Evolutionary conservation across 2,888 invertebrate species (phyloP), one percentile per base, ranked within the genome.

Genomic region (Parthenolecanium corni): DNA sequence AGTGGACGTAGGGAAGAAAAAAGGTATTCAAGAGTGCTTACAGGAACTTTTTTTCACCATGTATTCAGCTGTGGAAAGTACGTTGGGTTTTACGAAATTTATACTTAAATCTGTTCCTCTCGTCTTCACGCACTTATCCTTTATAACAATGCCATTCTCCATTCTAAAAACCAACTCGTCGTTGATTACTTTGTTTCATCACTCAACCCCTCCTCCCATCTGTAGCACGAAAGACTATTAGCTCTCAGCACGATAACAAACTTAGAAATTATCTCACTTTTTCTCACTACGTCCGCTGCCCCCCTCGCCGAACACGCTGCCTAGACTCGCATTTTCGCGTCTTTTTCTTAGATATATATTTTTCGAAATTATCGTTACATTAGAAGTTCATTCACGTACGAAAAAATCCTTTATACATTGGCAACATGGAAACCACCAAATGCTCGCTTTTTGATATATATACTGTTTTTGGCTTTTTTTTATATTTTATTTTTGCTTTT

Each of bases 331-430:
- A 6, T 31, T 31, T 31, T 31, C 5, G 31, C 9, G 9, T 31
- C 9, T 31, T 31, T 31, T 31, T 31, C 31, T 9, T 31, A 9
- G n/a, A n/a, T 21, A 21, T 12, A 44, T 42, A 42, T 54, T 54
- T 54, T 42, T 54, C 42, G 42, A 54, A 54, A 54, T 54, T 54
- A 54, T 54, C 54, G n/a, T n/a, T n/a, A n/a, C n/a, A 42, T 54
- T 54, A 24, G 23, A 23, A 54, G 54, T 54, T 42, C n/a, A n/a
- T 54, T 42, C 54, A 54, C 54, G 54, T 54, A 54, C 54, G 18
- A 24, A 38, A 38, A 42, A 54, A 54, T 54, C 54, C 54, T 24
- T 42, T 21, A 54, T 42, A 54, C 54, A 54, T 54, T 54, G 54
- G 54, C 54, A 54, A 54, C 54, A 54, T 54, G 11, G 54, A 38